phyloP scores from a whole-genome alignment of 2,113 vertebrate species.

The Cromileptes altivelis region DNA sequence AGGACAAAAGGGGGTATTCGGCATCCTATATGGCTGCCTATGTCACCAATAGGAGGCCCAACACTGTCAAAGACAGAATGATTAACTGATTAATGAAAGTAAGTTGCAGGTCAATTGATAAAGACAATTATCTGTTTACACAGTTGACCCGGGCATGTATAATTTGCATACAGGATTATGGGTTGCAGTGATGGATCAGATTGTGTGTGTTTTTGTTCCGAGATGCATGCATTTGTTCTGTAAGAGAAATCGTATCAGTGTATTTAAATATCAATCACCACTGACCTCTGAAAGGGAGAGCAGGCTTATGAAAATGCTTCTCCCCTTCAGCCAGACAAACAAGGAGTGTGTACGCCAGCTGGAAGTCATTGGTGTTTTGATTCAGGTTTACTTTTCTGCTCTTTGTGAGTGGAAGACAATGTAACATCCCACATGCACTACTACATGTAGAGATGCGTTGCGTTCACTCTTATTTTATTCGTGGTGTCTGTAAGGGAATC shows the following conservation, averaged over 20 bases:
- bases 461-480: slow-evolving; percentile 18
- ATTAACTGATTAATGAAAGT: background rate
- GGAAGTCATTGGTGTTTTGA: slow-evolving; percentile 66
- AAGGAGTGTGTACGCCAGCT: slow-evolving; percentile 58
- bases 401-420: slow-evolving; percentile 37
- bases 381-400: slow-evolving; percentile 32
- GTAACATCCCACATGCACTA: slow-evolving; percentile 49
- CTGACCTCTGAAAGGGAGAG: background rate
- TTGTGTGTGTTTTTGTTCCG: background rate
- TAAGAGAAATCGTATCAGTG: slow-evolving; percentile 14
- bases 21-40: no score
- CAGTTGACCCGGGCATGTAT: background rate
- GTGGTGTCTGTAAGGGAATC: slow-evolving; percentile 42
- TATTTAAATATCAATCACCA: slow-evolving; percentile 46
- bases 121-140: background rate
- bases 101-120: background rate
- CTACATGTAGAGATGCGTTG: slow-evolving; percentile 40
- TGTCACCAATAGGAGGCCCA: no score
- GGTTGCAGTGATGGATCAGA: slow-evolving; percentile 3
- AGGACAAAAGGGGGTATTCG: no score
- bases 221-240: slow-evolving; percentile 11
- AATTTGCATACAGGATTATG: background rate
- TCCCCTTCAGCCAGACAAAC: slow-evolving; percentile 41
- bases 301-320: slow-evolving; percentile 41
- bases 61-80: background rate